Evolutionary conservation across 2,113 vertebrate genomes (phyloP), one percentile per base, ranked within the genome.

Genomic region (Cyprinodon variegatus): DNA sequence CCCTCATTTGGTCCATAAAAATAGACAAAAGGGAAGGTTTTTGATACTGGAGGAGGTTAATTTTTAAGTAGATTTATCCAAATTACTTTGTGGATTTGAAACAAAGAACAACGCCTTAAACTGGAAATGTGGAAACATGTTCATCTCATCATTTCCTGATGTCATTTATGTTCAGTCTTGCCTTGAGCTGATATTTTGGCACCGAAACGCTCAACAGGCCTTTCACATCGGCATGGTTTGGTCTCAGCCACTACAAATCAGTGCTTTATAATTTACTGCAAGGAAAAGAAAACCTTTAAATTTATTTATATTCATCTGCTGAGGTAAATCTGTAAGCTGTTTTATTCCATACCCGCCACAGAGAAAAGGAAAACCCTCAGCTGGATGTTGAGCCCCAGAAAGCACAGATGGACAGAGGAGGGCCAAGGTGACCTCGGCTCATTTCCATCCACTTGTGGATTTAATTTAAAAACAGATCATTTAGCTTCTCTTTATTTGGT

Each of bases 221-320:
- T 61, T 29, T 60, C 62, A 8, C 40, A 22, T 45, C 4, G 40
- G 41, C 13, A 12, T 45, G 14, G 45, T 50, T 20, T 48, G 60
- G 46, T 74, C 65, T 73, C 15, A 67, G 69, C 64, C 76, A 60
- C 48, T 75, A 81, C 81, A 37, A 48, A 70, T 67, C 59, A 65
- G 76, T 68, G 65, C 36, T 3, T 53, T 22, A n/a, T 53, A 64
- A 69, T 39, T 63, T 72, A 13, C 17, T 20, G 65, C 8, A 60
- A 67, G 48, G 61, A 9, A 63, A 43, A 74, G 29, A 29, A 62
- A 0, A 17, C 72, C 70, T 72, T n/a, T 66, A 68, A 76, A 82
- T 74, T n/a, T 61, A 67, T 76, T 61, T 29, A 68, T 62, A 74
- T 82, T 65, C 72, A 12, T 65, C 74, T 68, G 29, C 12, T 11